A percentile compares a stretch with the other conserved stretches of the same genome.
Evolutionary conservation across 2,797 vertebrate species (phyloP).

Genomic region (Cyprinella venusta): DNA sequence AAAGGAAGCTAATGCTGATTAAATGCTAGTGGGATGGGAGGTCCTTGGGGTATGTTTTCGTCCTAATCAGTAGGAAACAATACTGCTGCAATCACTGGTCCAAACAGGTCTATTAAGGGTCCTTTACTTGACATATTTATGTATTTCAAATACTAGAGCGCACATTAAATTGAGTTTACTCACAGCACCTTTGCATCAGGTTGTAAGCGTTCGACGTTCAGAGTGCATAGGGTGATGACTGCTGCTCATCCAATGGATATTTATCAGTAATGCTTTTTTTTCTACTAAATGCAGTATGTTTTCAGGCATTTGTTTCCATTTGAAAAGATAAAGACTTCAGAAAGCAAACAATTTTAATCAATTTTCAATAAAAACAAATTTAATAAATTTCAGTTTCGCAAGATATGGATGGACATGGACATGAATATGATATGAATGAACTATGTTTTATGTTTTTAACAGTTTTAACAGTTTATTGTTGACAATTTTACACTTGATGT

Average conservation of each 20-base stretch:
- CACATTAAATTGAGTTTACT: constrained; percentile 93
- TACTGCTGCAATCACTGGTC: constrained; percentile 94
- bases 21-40: constrained; percentile 92
- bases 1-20: constrained; percentile 98
- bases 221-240: constrained; percentile 49
- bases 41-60: constrained; percentile 88
- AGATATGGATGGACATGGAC: not conserved
- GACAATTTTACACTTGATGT: constrained; percentile 2
- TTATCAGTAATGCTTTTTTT: constrained; percentile 14
- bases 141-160: constrained; percentile 94
- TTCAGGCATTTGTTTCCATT: not conserved
- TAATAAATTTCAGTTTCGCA: not conserved
- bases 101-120: constrained; percentile 98
- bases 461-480: not conserved
- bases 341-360: not conserved
- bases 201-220: constrained; percentile 64
- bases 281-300: not conserved
- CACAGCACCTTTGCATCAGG: constrained; percentile 81
- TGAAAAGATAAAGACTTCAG: not conserved
- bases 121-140: constrained; percentile 97
- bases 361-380: not conserved
- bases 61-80: constrained; percentile 99
- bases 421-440: not conserved
- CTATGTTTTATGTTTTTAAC: too few species aligned
- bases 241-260: constrained; percentile 28